Percentiles rank a stretch among this genome's conserved stretches.
phyloP scores from a whole-genome alignment of 1,140 invertebrate genomes.

The Doryteuthis pealeii region DNA sequence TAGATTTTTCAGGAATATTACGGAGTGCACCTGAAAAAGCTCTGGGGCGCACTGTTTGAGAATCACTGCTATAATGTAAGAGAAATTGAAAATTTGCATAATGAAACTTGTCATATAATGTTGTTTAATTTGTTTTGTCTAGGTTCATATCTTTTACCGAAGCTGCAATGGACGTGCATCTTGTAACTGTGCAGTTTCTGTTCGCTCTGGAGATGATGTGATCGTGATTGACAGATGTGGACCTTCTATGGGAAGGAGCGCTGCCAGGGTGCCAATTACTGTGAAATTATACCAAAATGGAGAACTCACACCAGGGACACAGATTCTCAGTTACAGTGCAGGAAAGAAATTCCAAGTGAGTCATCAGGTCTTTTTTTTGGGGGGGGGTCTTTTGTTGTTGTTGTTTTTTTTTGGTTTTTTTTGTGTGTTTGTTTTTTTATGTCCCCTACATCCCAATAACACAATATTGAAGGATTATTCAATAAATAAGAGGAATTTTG shows the following conservation, averaged over 20 bases:
- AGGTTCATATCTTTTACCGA: constrained; percentile 26
- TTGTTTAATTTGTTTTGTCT: too few species aligned
- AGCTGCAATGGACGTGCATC: constrained; percentile 21
- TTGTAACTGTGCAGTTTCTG: constrained; percentile 49
- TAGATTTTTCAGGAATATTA: too few species aligned
- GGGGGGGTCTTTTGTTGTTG: too few species aligned
- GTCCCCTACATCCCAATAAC: neutral
- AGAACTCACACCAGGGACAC: constrained; percentile 22
- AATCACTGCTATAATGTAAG: too few species aligned
- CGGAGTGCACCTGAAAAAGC: too few species aligned
- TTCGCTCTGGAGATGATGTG: constrained; percentile 43
- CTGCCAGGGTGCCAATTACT: constrained; percentile 20
- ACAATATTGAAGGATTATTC: too few species aligned
- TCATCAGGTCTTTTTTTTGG: too few species aligned
- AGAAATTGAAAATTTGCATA: too few species aligned
- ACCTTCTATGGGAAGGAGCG: neutral
- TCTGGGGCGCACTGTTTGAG: too few species aligned
- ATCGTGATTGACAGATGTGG: constrained; percentile 40
- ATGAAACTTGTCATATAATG: too few species aligned
- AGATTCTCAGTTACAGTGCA: constrained; percentile 29
- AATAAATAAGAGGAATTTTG: too few species aligned
- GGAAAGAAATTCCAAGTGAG: constrained; percentile 35
- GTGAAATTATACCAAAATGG: constrained; percentile 31
- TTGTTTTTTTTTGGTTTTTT: too few species aligned
- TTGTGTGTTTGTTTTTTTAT: neutral